Conservation (phyloP, 2,113 vertebrate species). For the Nothoprocta perdicaria region DNA sequence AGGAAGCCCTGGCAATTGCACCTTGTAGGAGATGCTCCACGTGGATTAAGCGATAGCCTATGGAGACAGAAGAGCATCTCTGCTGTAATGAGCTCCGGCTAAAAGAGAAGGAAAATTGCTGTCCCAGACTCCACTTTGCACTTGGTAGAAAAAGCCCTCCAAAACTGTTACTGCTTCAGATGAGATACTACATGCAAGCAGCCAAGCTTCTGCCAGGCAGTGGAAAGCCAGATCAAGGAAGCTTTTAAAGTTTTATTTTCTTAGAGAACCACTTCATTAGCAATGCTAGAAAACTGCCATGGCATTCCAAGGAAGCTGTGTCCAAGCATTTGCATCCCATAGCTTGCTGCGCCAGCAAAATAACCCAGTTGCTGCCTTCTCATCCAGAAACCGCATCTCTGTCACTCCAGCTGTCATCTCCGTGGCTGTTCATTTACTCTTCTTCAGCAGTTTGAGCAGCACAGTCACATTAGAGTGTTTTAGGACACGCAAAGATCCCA, state of each 20-base stretch:
- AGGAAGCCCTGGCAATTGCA: background rate
- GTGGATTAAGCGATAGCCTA: background rate
- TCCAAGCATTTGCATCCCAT: background rate
- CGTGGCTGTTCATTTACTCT: background rate
- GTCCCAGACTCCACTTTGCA: background rate
- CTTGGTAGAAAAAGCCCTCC: background rate
- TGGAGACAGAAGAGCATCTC: background rate
- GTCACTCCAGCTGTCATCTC: background rate
- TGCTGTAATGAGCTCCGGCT: background rate
- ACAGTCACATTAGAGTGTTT: background rate
- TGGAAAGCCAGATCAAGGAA: background rate
- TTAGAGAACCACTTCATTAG: background rate
- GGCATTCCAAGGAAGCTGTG: background rate
- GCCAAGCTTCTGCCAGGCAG: background rate
- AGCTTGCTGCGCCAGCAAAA: background rate
- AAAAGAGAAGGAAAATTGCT: background rate
- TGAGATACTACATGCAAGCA: background rate
- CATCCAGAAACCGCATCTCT: background rate
- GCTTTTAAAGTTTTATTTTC: background rate
- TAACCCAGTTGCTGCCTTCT: background rate
- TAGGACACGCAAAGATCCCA: background rate
- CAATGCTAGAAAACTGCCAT: background rate
- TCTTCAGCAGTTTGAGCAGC: background rate
- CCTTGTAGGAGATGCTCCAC: background rate
- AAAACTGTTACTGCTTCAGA: background rate